These are phyloP conservation scores for Plebejus anna DNA, from an alignment of 2,888 invertebrate species.

Conservation along the genomic window DNA sequence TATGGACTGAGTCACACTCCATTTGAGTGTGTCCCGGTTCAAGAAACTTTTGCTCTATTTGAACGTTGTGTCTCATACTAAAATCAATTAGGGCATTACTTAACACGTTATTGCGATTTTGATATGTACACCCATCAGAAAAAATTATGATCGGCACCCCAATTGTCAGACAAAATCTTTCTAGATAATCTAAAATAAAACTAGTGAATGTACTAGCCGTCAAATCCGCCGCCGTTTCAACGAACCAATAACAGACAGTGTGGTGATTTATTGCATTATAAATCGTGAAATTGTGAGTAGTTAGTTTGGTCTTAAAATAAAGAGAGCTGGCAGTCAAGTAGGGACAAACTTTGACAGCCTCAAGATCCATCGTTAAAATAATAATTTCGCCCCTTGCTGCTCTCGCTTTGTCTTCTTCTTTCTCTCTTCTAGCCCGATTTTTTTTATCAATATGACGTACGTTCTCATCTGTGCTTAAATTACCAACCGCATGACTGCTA, in stretches of 20 bases:
- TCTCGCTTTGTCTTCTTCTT: slow-evolving; percentile 20
- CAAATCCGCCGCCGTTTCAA: slow-evolving; percentile 31
- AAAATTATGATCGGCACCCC: no score
- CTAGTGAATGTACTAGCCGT: slow-evolving; percentile 2
- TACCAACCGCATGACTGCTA: slow-evolving; percentile 21
- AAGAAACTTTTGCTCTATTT: slow-evolving; percentile 20
- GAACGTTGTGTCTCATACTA: no score
- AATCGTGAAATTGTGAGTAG: slow-evolving; percentile 24
- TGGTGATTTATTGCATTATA: slow-evolving; percentile 23
- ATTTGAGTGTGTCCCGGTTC: slow-evolving; percentile 36
- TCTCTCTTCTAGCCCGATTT: slow-evolving; percentile 28
- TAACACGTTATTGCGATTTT: no score
- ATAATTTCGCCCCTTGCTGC: slow-evolving; percentile 24
- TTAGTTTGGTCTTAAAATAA: slow-evolving; percentile 16
- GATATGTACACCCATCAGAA: no score
- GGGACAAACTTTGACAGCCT: slow-evolving; percentile 29
- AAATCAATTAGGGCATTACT: no score
- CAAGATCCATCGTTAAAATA: slow-evolving; percentile 23
- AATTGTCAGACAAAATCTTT: no score
- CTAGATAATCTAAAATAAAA: no score
- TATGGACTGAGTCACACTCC: slow-evolving; percentile 36
- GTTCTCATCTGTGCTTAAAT: slow-evolving; percentile 26
- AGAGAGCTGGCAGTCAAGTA: slow-evolving; percentile 16
- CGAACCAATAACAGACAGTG: slow-evolving; percentile 32
- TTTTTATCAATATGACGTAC: slow-evolving; percentile 26